Conservation (phyloP, 2,797 vertebrate genomes). For the Liparis tanakae region DNA sequence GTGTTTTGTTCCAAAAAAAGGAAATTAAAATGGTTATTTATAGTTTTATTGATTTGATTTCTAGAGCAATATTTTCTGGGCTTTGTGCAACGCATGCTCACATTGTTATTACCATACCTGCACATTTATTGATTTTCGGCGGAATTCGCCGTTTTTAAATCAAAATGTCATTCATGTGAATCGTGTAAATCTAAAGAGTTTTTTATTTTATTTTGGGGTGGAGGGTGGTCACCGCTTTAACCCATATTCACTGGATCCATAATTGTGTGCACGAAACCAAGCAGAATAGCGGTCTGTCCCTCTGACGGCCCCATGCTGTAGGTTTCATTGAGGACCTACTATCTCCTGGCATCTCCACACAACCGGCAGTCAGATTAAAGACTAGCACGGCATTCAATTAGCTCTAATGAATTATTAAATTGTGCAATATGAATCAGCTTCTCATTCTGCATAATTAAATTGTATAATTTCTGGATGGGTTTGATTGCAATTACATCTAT, state of each 20-base stretch:
- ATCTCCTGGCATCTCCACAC: constrained; percentile 66
- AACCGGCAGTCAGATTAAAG: constrained; percentile 73
- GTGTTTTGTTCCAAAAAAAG: neutral
- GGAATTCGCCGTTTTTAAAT: no score
- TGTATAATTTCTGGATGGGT: constrained; percentile 61
- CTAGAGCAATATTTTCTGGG: neutral
- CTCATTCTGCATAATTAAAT: constrained; percentile 75
- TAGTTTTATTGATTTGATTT: neutral
- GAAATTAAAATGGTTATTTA: neutral
- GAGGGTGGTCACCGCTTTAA: no score
- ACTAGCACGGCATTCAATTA: constrained; percentile 67
- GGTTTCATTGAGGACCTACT: constrained; percentile 57
- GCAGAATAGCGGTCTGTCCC: constrained; percentile 59
- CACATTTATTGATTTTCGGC: no score
- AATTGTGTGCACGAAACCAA: constrained; percentile 14
- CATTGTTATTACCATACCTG: neutral
- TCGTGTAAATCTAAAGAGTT: no score
- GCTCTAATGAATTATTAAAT: constrained; percentile 77
- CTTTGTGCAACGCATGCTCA: neutral
- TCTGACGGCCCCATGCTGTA: constrained; percentile 23
- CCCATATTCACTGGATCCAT: neutral
- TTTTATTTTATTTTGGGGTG: no score
- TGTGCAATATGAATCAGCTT: constrained; percentile 73
- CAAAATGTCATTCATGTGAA: no score
- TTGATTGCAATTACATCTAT: constrained; percentile 58